phyloP scores from a whole-genome alignment of 1,140 invertebrate genomes.

The Belonocnema kinseyi region DNA sequence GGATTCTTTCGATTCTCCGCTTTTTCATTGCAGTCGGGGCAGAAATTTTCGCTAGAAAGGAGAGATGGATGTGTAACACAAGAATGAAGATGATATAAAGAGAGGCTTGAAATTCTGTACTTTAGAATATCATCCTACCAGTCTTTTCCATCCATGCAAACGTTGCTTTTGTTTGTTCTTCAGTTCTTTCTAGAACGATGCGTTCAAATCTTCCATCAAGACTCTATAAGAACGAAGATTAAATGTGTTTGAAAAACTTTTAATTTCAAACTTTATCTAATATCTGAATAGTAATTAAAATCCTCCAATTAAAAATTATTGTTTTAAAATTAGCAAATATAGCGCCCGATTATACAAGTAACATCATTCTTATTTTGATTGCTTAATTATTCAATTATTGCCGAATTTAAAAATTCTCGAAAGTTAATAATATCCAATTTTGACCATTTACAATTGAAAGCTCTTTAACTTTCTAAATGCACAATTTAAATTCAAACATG shows the following conservation, averaged over 20 bases:
- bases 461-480: no score
- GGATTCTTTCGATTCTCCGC: neutral
- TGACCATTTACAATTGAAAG: no score
- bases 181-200: neutral
- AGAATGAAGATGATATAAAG: neutral
- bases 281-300: neutral
- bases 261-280: neutral
- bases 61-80: constrained; percentile 29
- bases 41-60: constrained; percentile 34
- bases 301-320: no score
- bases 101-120: neutral
- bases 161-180: neutral
- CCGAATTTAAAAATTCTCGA: no score
- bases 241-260: neutral
- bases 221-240: neutral
- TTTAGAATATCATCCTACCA: constrained; percentile 5
- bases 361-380: no score
- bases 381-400: no score
- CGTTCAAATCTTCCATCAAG: neutral
- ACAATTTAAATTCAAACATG: no score
- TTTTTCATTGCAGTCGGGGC: constrained; percentile 21
- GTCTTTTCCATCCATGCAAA: neutral
- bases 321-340: no score
- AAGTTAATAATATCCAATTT: no score
- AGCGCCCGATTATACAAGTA: no score